These are phyloP conservation scores for Sipha flava DNA, from an alignment of 1,140 invertebrate species.

Conservation along the genomic window DNA sequence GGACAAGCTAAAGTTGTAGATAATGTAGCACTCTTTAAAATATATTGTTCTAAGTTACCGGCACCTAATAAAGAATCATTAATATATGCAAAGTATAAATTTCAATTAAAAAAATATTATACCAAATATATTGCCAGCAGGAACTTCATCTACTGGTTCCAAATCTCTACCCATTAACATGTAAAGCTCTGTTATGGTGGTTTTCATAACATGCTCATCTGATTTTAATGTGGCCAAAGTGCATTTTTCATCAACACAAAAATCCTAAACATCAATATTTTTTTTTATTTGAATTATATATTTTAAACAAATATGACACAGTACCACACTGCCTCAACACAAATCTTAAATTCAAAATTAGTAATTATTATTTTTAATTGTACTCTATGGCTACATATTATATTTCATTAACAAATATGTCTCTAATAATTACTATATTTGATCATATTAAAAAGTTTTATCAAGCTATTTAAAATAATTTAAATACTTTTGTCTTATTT, in stretches of 20 bases:
- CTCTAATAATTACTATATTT: too few relatives aligned
- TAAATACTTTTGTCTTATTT: too few relatives aligned
- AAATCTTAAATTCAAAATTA: too few relatives aligned
- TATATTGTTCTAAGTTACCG: constrained; percentile 74
- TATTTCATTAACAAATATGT: too few relatives aligned
- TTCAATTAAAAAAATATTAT: neutral
- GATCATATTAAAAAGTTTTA: too few relatives aligned
- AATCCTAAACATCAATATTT: constrained; percentile 17
- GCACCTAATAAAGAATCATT: constrained; percentile 48
- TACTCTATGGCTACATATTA: too few relatives aligned
- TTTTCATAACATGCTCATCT: constrained; percentile 55
- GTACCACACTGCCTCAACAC: too few relatives aligned
- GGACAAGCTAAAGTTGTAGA: constrained; percentile 75
- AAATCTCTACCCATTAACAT: constrained; percentile 91
- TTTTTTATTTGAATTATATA: neutral
- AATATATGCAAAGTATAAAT: neutral
- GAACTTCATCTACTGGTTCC: constrained; percentile 65
- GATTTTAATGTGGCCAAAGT: constrained; percentile 59
- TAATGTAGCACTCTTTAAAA: constrained; percentile 86
- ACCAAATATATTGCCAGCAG: constrained; percentile 84
- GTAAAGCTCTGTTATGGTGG: constrained; percentile 65
- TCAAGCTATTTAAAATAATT: too few relatives aligned
- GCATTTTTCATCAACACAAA: constrained; percentile 47
- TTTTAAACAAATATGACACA: neutral
- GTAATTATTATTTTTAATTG: too few relatives aligned